Conservation (phyloP, 2,113 vertebrate species). For the Eclectus roratus region DNA sequence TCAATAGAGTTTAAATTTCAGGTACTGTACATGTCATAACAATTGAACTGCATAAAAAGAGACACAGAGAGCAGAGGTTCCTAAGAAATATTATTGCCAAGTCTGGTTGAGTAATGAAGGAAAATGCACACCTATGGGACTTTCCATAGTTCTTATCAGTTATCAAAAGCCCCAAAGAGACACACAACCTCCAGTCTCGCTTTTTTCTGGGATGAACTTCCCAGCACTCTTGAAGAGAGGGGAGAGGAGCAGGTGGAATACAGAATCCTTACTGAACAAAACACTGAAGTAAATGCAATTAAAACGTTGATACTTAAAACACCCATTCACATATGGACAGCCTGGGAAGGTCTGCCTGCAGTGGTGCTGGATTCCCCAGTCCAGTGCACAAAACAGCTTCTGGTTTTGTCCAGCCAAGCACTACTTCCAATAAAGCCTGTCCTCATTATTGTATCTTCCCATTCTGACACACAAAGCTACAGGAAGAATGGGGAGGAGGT, state of each 20-base stretch:
- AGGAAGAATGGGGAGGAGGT: neutral
- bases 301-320: neutral
- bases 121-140: conserved; percentile 51
- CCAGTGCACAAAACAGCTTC: neutral
- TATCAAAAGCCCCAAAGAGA: conserved; percentile 6
- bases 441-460: neutral
- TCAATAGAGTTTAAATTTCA: conserved; percentile 26
- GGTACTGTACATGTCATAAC: conserved; percentile 3
- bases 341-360: neutral
- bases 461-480: neutral
- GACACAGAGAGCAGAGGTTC: neutral
- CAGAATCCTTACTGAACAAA: neutral
- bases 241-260: neutral
- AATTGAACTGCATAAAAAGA: neutral
- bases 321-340: neutral
- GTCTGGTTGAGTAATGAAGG: conserved; percentile 46
- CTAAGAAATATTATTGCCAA: neutral
- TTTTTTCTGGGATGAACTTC: conserved; percentile 17
- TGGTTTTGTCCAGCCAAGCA: neutral
- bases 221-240: neutral
- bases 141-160: conserved; percentile 33
- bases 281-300: neutral
- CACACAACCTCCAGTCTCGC: neutral
- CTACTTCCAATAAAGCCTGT: neutral
- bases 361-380: neutral